phyloP scores from a whole-genome alignment of 35 echinoderm and acorn worm genomes.

The Apostichopus parvimensis region DNA sequence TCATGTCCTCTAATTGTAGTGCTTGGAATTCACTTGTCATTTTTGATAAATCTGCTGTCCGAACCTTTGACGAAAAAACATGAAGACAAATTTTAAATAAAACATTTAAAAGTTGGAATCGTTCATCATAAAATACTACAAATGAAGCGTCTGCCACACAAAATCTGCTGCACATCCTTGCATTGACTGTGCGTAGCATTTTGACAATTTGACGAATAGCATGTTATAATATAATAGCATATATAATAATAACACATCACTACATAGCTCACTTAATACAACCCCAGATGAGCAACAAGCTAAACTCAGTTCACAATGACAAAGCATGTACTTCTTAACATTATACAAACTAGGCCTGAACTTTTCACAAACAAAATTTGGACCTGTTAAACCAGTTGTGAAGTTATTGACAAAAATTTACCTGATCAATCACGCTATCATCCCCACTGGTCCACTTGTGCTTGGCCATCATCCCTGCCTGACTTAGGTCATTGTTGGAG shows the following conservation, averaged over 20 bases:
- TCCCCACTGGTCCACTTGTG: slow-evolving; percentile 85
- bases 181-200: background rate
- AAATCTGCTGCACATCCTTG: background rate
- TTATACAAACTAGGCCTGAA: no score
- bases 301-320: no score
- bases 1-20: slow-evolving; percentile 64
- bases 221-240: no score
- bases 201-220: no score
- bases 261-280: no score
- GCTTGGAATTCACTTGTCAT: slow-evolving; percentile 86
- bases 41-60: slow-evolving; percentile 71
- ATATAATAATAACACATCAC: no score
- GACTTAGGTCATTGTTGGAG: slow-evolving; percentile 59
- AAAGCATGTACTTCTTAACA: no score
- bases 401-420: background rate
- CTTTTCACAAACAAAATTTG: background rate
- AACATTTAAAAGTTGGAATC: background rate
- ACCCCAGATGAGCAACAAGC: no score
- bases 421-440: slow-evolving; percentile 87
- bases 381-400: background rate
- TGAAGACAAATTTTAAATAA: background rate
- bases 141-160: no score
- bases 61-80: slow-evolving; percentile 42
- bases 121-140: no score
- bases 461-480: slow-evolving; percentile 74